Conservation (phyloP, 1,140 invertebrate species). For the Belonocnema kinseyi region DNA sequence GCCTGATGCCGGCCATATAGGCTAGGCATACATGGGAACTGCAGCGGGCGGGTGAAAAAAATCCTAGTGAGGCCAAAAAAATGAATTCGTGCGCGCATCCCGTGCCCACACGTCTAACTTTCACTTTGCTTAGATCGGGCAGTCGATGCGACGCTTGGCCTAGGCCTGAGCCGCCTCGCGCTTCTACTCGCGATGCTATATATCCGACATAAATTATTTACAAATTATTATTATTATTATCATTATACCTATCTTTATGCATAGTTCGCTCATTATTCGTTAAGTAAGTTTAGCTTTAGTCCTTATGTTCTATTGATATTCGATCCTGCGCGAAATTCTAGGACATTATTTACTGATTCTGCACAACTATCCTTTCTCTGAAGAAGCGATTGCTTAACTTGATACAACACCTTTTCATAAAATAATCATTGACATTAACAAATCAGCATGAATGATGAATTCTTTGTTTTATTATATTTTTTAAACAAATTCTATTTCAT, state of each 20-base stretch:
- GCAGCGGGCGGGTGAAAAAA: conserved; percentile 62
- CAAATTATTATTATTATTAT: conserved; percentile 34
- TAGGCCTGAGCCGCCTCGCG: conserved; percentile 53
- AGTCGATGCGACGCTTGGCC: conserved; percentile 60
- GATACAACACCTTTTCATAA: too few species aligned
- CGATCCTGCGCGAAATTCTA: too few species aligned
- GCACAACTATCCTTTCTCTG: too few species aligned
- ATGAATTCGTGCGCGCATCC: conserved; percentile 77
- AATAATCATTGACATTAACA: too few species aligned
- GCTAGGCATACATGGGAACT: conserved; percentile 73
- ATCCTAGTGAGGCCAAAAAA: conserved; percentile 73
- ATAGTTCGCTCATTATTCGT: conserved; percentile 31
- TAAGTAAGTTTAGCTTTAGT: neutral
- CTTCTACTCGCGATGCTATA: conserved; percentile 40
- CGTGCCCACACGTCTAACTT: conserved; percentile 77
- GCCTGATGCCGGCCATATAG: conserved; percentile 67
- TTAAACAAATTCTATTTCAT: too few species aligned
- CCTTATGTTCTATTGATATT: too few species aligned
- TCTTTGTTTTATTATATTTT: too few species aligned
- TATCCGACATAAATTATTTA: conserved; percentile 44
- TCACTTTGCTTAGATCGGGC: conserved; percentile 74
- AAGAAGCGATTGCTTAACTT: too few species aligned
- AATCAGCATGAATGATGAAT: too few species aligned
- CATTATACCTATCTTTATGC: conserved; percentile 49
- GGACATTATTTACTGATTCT: too few species aligned